Evolutionary conservation across 2,888 invertebrate genomes (phyloP).

Genomic region (Empis livida): DNA sequence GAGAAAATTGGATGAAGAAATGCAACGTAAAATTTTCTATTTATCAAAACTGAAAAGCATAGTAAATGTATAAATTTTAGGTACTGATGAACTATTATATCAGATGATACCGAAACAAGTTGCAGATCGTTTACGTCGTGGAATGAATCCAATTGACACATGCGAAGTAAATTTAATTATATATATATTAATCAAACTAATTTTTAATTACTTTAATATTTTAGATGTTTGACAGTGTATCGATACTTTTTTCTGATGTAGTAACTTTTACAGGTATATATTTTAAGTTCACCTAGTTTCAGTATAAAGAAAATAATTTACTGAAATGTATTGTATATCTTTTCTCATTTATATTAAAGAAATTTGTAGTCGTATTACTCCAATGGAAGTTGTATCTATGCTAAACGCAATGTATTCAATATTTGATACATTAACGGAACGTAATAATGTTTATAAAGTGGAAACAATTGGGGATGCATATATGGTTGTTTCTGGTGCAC

Average conservation of each 20-base stretch:
- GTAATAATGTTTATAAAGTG: slow-evolving; percentile 91
- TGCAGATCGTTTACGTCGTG: slow-evolving; percentile 81
- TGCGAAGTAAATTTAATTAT: slow-evolving; percentile 61
- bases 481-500: slow-evolving; percentile 95
- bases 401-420: slow-evolving; percentile 96
- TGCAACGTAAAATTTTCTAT: slow-evolving; percentile 59
- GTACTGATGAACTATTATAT: slow-evolving; percentile 85
- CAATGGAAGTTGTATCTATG: slow-evolving; percentile 97
- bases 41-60: too few relatives aligned
- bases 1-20: slow-evolving; percentile 89
- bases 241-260: slow-evolving; percentile 93
- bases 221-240: slow-evolving; percentile 92
- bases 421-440: slow-evolving; percentile 86
- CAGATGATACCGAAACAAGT: slow-evolving; percentile 99
- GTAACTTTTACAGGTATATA: slow-evolving; percentile 75
- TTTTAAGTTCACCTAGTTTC: too few relatives aligned
- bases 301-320: too few relatives aligned
- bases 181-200: background rate
- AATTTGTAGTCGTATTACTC: slow-evolving; percentile 89
- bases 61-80: too few relatives aligned
- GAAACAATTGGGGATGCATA: slow-evolving; percentile 98
- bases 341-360: too few relatives aligned
- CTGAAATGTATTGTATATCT: too few relatives aligned
- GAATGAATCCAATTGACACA: slow-evolving; percentile 92
- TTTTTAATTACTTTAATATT: slow-evolving; percentile 10